Evolutionary conservation across 2,888 invertebrate species (phyloP), one percentile per base, ranked within the genome.

Genomic region (Acrocyrtus sp.): DNA sequence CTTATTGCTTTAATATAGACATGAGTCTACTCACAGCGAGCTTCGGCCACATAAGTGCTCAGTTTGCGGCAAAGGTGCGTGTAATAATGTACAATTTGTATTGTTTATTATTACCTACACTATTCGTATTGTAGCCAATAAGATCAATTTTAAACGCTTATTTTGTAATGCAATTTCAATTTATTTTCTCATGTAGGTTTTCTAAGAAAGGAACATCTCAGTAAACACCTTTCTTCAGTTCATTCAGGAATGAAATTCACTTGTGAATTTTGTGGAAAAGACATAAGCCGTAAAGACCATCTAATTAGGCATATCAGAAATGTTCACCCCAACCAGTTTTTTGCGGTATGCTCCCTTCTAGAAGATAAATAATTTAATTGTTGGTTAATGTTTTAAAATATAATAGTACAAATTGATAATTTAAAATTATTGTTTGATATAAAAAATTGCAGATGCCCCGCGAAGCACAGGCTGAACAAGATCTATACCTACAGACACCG

Each of bases 251-350:
- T 75, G 72, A 78, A 79, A 29, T 80, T 73, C 53, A 77, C 74
- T 0, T 80, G 80, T 34, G 72, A 76, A 41, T 78, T 80, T 63
- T 80, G 80, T 58, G 77, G 77, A 10, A 80, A 80, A 43, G 74
- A 80, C 34, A 78, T 80, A 34, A 69, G 69, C 10, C 65, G 80
- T 10, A 77, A 78, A 50, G 80, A 80, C 53, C 80, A 80, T 62
- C 26, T 80, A 2, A 69, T 80, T 22, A 67, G 80, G 1, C 80
- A 80, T 56, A 80, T 80, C 19, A 63, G 80, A 27, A 78, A 78
- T 62, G 79, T 79, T 24, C 80, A 80, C 60, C 80, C 78, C 10
- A 63, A 66, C 1, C 78, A 79, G 27, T 79, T 75, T 61, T 58
- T 74, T 26, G 69, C 76, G 61, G 77, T 79, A 69, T 26, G 70